A percentile compares a stretch with the other conserved stretches of the same genome.
Conservation (phyloP, 92 coral and sea anemone genomes). For the Plumapathes pennacea region DNA sequence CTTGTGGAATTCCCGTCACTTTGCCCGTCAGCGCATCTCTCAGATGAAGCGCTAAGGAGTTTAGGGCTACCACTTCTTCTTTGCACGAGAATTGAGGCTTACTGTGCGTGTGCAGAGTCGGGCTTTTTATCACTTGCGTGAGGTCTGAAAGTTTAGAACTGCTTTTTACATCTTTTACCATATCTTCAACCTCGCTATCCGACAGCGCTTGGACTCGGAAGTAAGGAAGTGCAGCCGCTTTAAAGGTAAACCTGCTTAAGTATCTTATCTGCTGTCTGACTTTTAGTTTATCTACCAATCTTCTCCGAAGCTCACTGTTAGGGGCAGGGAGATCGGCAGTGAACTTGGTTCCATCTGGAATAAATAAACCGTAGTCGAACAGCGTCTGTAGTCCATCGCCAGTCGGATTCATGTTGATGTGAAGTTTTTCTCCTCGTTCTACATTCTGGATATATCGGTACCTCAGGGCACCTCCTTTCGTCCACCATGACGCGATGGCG, state of each 20-base stretch:
- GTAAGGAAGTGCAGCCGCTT: constrained; percentile 55
- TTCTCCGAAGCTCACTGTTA: constrained; percentile 45
- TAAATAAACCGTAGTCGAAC: constrained; percentile 59
- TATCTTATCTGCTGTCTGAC: constrained; percentile 41
- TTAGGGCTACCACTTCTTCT: constrained; percentile 68
- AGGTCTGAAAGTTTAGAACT: constrained; percentile 19
- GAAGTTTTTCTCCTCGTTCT: constrained; percentile 43
- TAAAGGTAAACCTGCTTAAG: constrained; percentile 50
- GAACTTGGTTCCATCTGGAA: constrained; percentile 58
- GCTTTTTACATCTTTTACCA: constrained; percentile 34
- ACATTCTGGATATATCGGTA: constrained; percentile 51
- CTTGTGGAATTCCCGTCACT: constrained; percentile 54
- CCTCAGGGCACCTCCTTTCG: constrained; percentile 48
- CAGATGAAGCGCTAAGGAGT: constrained; percentile 57
- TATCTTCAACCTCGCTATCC: constrained; percentile 24
- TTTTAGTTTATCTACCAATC: constrained; percentile 45
- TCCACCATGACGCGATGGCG: constrained; percentile 54
- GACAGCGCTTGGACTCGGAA: constrained; percentile 58
- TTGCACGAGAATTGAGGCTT: constrained; percentile 53
- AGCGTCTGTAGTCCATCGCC: constrained; percentile 65
- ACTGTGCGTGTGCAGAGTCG: constrained; percentile 36
- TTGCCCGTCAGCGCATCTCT: constrained; percentile 56
- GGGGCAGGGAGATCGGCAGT: constrained; percentile 33
- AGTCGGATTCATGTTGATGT: constrained; percentile 48
- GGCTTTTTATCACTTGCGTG: constrained; percentile 46